A percentile compares a stretch with the other conserved stretches of the same genome.
These are phyloP conservation scores for Tolypeutes matacus DNA, from an alignment of 2,797 vertebrate species.

Conservation along the genomic window DNA sequence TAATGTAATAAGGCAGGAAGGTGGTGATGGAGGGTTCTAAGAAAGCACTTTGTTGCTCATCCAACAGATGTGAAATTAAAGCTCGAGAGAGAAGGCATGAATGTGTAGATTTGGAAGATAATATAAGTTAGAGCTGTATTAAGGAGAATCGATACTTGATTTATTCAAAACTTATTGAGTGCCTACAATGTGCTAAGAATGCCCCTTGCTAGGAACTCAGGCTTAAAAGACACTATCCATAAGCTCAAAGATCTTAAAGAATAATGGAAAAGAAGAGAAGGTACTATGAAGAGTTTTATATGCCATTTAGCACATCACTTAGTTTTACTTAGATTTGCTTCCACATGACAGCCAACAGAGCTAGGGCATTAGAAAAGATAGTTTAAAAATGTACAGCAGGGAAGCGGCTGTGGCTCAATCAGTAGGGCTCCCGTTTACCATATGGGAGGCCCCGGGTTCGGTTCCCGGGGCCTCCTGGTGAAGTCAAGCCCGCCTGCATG, in stretches of 20 bases:
- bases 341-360: not conserved
- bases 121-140: not conserved
- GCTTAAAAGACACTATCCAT: not conserved
- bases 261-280: not conserved
- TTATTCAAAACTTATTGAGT: constrained; percentile 16
- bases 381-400: too few species aligned
- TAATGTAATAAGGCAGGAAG: not conserved
- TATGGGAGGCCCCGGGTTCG: too few species aligned
- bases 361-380: not conserved
- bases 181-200: constrained; percentile 13
- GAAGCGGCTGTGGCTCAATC: too few species aligned
- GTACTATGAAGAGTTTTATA: not conserved
- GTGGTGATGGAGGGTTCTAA: not conserved
- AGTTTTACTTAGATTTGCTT: constrained; percentile 14
- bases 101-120: not conserved
- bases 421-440: too few species aligned
- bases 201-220: not conserved
- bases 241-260: constrained; percentile 8
- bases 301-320: not conserved
- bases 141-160: not conserved
- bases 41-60: not conserved
- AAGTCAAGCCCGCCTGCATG: too few species aligned
- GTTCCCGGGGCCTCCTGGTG: too few species aligned
- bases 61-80: not conserved
- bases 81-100: not conserved